Base-by-base conservation (phyloP, 2,888 invertebrate species). In the Torymus tubicola region DNA sequence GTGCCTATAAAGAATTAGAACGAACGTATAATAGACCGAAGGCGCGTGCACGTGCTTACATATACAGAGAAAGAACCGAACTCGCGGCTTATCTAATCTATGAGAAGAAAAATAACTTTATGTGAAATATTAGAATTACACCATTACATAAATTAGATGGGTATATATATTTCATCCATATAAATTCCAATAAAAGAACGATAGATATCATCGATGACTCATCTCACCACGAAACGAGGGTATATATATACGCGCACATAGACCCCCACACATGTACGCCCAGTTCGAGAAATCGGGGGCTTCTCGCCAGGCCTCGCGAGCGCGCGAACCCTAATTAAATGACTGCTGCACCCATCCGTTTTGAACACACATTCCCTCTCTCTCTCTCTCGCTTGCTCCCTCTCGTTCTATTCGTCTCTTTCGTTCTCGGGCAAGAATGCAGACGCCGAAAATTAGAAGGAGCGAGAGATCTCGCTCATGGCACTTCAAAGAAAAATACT, bases 361-460 rank as follows among this genome's bases (percentile, higher is more conserved):
- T 74, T 21, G 60, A 55, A 68, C 18, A 21, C 61, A 55, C 58
- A 53, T 60, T 55, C 52, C 70, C 73, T 53, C 61, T 65, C 72
- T 55, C 70, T 55, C 52, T 67, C 73, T 53, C 61, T 65, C 72
- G 31, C 70, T 50, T 72, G 53, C n/a, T 42, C 50, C 57, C 65
- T 65, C 74, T 65, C 74, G 65, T 65, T 55, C 64, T 74, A 53
- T 53, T 55, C 18, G 13, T 53, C 68, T 83, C 83, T 86, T 86
- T 77, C 65, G 57, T 24, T 58, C 55, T 13, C 14, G 16, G 16
- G 10, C 16, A 86, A 85, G 87, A 88, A 88, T 87, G 87, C 86
- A 87, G 87, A 88, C 86, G 82, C 83, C 82, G 85, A 85, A 87
- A 89, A 88, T 87, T 86, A 87, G 85, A 86, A 87, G 86, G 85